Conservation (phyloP, 2,797 vertebrate genomes). For the Pangasius larnaudii region DNA sequence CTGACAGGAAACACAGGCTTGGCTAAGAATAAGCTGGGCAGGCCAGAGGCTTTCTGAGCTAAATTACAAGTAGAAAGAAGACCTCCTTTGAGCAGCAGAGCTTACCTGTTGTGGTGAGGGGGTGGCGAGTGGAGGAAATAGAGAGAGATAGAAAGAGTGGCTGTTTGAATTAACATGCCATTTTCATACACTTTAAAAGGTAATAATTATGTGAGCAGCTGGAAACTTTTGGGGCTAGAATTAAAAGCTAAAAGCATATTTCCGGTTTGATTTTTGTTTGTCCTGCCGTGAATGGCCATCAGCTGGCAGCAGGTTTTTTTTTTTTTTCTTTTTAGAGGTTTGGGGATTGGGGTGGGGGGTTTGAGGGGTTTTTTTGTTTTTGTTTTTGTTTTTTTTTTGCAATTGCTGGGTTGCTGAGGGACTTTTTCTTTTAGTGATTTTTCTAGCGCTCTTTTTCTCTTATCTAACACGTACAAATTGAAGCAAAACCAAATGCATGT, state of each 20-base stretch:
- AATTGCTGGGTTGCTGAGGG: constrained; percentile 52
- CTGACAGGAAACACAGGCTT: constrained; percentile 66
- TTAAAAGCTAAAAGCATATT: constrained; percentile 82
- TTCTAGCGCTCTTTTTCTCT: constrained; percentile 64
- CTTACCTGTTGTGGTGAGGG: constrained; percentile 78
- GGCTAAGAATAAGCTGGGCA: constrained; percentile 59
- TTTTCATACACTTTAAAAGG: constrained; percentile 74
- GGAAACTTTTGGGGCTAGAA: constrained; percentile 80
- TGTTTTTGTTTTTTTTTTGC: background rate
- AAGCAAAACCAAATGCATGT: constrained; percentile 76
- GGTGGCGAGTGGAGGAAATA: constrained; percentile 43
- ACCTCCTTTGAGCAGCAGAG: constrained; percentile 62
- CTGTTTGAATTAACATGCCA: constrained; percentile 76
- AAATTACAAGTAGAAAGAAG: constrained; percentile 65
- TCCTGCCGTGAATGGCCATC: constrained; percentile 71
- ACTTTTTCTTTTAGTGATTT: constrained; percentile 48
- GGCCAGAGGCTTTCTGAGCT: constrained; percentile 64
- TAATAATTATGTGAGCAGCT: constrained; percentile 86
- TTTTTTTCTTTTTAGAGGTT: constrained; percentile 11
- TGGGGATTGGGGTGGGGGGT: background rate
- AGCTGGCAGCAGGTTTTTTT: constrained; percentile 27
- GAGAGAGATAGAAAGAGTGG: constrained; percentile 61
- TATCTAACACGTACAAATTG: constrained; percentile 82
- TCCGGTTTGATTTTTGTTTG: constrained; percentile 85
- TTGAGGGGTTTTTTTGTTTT: background rate